Percentiles rank a stretch among this genome's conserved stretches.
phyloP scores from a whole-genome alignment of 2,888 invertebrate genomes.

The Argynnis bischoffii region DNA sequence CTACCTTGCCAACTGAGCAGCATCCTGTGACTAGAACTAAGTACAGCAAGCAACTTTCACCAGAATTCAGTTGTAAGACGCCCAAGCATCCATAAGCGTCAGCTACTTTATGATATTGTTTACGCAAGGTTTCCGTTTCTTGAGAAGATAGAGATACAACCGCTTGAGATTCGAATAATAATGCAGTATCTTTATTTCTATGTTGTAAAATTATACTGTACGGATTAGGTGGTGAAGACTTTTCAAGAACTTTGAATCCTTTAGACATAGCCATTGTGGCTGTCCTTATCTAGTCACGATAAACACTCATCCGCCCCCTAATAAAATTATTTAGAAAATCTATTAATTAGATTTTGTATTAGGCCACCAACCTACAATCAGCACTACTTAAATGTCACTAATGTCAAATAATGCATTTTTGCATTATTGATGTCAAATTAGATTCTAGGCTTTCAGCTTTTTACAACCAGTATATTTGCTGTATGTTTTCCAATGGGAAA shows the following conservation, averaged over 20 bases:
- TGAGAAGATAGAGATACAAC: slow-evolving; percentile 92
- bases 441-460: slow-evolving; percentile 6
- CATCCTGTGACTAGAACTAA: slow-evolving; percentile 97
- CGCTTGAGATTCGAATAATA: slow-evolving; percentile 96
- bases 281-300: slow-evolving; percentile 40
- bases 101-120: slow-evolving; percentile 93
- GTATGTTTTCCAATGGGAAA: too few species aligned
- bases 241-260: slow-evolving; percentile 94
- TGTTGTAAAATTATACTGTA: slow-evolving; percentile 96
- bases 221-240: slow-evolving; percentile 91
- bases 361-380: slow-evolving; percentile 31
- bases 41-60: slow-evolving; percentile 92
- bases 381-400: slow-evolving; percentile 3
- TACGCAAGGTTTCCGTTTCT: slow-evolving; percentile 94
- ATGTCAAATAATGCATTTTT: not conserved
- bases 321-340: slow-evolving; percentile 17
- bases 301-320: slow-evolving; percentile 65
- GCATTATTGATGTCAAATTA: not conserved
- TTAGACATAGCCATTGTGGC: slow-evolving; percentile 95
- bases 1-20: slow-evolving; percentile 97
- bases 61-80: slow-evolving; percentile 93
- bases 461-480: too few species aligned
- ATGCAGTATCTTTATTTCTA: slow-evolving; percentile 91
- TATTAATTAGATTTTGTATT: slow-evolving; percentile 28
- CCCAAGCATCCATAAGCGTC: slow-evolving; percentile 99